phyloP scores from a whole-genome alignment of 2,113 vertebrate species.

The Notiomystis cincta region DNA sequence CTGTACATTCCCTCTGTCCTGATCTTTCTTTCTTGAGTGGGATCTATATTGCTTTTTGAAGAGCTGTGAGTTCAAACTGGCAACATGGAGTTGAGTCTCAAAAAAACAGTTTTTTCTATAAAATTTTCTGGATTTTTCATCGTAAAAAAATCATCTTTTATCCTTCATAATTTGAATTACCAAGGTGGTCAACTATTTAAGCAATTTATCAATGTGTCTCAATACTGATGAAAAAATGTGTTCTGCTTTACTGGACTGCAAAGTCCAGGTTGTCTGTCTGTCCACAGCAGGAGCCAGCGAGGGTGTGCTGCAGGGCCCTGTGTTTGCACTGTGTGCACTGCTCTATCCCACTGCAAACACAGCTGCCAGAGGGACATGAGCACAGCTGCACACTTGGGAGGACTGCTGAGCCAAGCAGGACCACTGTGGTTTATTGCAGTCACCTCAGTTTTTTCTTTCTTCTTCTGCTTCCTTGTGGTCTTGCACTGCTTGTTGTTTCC shows the following conservation, averaged over 20 bases:
- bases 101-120: background rate
- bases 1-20: background rate
- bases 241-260: background rate
- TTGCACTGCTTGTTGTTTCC: background rate
- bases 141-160: background rate
- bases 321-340: background rate
- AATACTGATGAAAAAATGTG: background rate
- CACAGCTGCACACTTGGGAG: background rate
- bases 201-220: background rate
- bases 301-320: fast-evolving
- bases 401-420: fast-evolving
- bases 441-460: background rate
- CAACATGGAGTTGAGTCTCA: background rate
- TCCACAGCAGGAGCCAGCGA: fast-evolving
- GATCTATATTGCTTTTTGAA: background rate
- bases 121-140: background rate
- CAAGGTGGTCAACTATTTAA: background rate
- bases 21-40: background rate
- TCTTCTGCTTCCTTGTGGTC: background rate
- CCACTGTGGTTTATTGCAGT: background rate
- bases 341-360: background rate
- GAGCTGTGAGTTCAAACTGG: background rate
- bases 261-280: background rate
- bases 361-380: background rate
- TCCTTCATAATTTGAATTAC: background rate